Evolutionary conservation across 2,888 invertebrate genomes (phyloP), one percentile per base, ranked within the genome.

Genomic region (Silvanus unidentatus): DNA sequence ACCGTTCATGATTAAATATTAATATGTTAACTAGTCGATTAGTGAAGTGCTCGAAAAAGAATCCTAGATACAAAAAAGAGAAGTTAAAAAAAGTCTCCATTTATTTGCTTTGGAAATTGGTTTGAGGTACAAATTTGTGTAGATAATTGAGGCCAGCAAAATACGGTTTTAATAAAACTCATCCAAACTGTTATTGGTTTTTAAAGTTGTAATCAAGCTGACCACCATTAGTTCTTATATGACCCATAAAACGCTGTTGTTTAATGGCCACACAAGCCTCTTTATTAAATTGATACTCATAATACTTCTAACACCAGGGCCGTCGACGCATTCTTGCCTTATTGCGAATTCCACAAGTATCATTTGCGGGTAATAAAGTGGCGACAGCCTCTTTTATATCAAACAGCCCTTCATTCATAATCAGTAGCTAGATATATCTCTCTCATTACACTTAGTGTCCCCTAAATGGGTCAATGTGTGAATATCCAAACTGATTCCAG

Each of bases 331-430:
- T 73, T 73, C 71, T 67, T 61, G 59, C 60, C 66, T 72, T 73
- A 73, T 73, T 73, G 71, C 72, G 66, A 69, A 71, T 72, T 72
- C 71, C 71, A 53, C 68, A 71, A 72, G 71, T 71, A 71, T 71
- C 69, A 64, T 66, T 66, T 64, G 58, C 54, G 58, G 60, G 62
- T 65, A 68, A 69, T 69, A 65, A 69, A 68, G 66, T 65, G 66
- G 62, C 63, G 63, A 61, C 62, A 57, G 58, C 55, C n/a, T 48
- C 57, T 60, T 58, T 57, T 58, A 53, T 55, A 42, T 34, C 48
- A 35, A 39, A 43, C 52, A 15, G 3, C 37, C 37, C 37, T 37
- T 37, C 37, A 13, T 11, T 32, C 32, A 32, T 32, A n/a, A 11
- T 32, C 32, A 32, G 11, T 32, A 11, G 16, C 37, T 37, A 37